Evolutionary conservation across 2,888 invertebrate genomes (phyloP).

Genomic region (Megalurothrips usitatus): DNA sequence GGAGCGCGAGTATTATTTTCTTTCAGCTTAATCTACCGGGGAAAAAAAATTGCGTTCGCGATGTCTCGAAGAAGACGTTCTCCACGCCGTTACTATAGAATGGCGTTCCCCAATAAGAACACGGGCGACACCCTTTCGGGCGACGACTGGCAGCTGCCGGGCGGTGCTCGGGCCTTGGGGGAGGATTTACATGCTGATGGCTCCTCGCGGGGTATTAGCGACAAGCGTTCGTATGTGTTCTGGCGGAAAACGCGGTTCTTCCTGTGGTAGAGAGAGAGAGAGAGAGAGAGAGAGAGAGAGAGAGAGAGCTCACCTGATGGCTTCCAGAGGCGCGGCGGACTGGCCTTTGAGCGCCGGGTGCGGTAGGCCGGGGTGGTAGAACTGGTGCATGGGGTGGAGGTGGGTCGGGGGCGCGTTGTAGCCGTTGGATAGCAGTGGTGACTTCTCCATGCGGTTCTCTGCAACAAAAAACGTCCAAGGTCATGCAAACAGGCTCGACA

Average conservation of each 20-base stretch:
- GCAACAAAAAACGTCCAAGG: constrained; percentile 41
- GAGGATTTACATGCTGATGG: background rate
- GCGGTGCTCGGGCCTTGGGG: background rate
- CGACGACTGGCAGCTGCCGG: background rate
- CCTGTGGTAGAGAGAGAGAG: constrained; percentile 35
- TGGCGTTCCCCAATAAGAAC: no score
- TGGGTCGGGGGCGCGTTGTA: constrained; percentile 91
- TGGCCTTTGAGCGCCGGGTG: constrained; percentile 80
- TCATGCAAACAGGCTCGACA: background rate
- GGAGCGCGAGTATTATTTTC: no score
- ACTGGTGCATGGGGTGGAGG: constrained; percentile 86
- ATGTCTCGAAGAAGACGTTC: no score
- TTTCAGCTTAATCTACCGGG: no score
- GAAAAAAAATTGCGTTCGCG: no score
- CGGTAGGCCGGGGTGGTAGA: constrained; percentile 66
- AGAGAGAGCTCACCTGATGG: constrained; percentile 61
- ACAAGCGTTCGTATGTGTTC: background rate
- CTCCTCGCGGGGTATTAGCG: background rate
- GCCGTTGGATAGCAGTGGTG: constrained; percentile 85
- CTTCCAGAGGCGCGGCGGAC: constrained; percentile 84
- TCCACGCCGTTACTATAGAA: no score
- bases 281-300: constrained; percentile 35
- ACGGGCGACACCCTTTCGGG: background rate
- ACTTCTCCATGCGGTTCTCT: constrained; percentile 90
- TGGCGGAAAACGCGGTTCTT: background rate